phyloP scores from a whole-genome alignment of 2,888 invertebrate genomes.

The Cheilosia impressa region DNA sequence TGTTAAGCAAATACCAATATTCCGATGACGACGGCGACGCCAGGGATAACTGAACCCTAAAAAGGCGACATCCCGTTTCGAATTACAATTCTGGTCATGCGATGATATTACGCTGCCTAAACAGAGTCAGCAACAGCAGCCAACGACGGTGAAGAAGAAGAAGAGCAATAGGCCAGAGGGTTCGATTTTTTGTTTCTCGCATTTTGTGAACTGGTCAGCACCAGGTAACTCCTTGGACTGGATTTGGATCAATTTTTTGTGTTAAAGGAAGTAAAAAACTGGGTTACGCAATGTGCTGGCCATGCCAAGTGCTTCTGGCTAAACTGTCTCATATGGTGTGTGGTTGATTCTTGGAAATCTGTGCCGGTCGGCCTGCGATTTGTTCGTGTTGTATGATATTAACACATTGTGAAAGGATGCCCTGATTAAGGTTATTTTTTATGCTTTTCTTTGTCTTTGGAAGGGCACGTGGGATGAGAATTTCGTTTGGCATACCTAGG shows the following conservation, averaged over 20 bases:
- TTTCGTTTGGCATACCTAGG: no score
- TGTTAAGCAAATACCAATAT: constrained; percentile 31
- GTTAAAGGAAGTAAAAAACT: constrained; percentile 65
- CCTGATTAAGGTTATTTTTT: not conserved
- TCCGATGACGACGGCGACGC: constrained; percentile 11
- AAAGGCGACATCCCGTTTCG: constrained; percentile 73
- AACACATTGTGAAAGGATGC: constrained; percentile 14
- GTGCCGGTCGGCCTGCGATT: constrained; percentile 31
- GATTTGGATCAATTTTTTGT: constrained; percentile 30
- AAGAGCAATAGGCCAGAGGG: not conserved
- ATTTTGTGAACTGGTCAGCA: constrained; percentile 11
- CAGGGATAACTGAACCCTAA: constrained; percentile 49
- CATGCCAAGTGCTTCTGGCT: constrained; percentile 44
- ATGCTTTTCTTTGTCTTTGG: not conserved
- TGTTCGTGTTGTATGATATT: constrained; percentile 47
- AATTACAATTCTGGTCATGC: constrained; percentile 69
- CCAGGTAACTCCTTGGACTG: constrained; percentile 18
- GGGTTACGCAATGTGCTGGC: constrained; percentile 59
- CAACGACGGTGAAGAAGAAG: not conserved
- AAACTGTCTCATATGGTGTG: constrained; percentile 10
- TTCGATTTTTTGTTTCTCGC: constrained; percentile 2
- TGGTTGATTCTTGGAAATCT: constrained; percentile 63
- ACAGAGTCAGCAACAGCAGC: constrained; percentile 24
- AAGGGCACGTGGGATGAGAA: not conserved
- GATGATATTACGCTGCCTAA: constrained; percentile 50